A percentile compares a stretch with the other conserved stretches of the same genome.
phyloP scores from a whole-genome alignment of 1,140 invertebrate genomes.

The Euura lappo region DNA sequence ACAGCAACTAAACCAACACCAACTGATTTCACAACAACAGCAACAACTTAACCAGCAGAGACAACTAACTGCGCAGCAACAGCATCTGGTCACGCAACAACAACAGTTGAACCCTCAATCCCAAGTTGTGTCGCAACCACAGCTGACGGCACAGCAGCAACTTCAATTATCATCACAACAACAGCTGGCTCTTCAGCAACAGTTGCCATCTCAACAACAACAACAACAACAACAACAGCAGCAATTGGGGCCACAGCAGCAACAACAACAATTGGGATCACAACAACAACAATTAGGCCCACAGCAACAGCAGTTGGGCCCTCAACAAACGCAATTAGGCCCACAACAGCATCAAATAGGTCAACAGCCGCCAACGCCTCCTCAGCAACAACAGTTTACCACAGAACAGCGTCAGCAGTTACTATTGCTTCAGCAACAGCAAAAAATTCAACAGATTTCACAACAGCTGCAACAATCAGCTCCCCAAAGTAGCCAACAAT shows the following conservation, averaged over 20 bases:
- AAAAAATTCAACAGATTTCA: constrained; percentile 59
- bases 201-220: constrained; percentile 36
- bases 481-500: constrained; percentile 62
- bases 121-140: constrained; percentile 28
- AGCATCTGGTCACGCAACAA: constrained; percentile 12
- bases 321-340: constrained; percentile 41
- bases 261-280: constrained; percentile 44
- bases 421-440: constrained; percentile 49
- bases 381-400: constrained; percentile 41
- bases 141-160: constrained; percentile 34
- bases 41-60: neutral
- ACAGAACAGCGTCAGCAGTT: constrained; percentile 54
- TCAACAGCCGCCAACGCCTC: constrained; percentile 6
- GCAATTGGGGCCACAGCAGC: constrained; percentile 35
- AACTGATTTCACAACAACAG: constrained; percentile 6
- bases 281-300: constrained; percentile 38
- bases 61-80: neutral
- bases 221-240: constrained; percentile 21
- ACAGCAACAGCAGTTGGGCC: constrained; percentile 49
- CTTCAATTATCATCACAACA: constrained; percentile 35
- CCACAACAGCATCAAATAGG: constrained; percentile 31
- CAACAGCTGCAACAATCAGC: constrained; percentile 59
- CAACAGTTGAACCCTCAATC: constrained; percentile 23
- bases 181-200: constrained; percentile 35
- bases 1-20: neutral